These are phyloP conservation scores for Squalus acanthias DNA, from an alignment of 2,797 vertebrate genomes.

Conservation along the genomic window DNA sequence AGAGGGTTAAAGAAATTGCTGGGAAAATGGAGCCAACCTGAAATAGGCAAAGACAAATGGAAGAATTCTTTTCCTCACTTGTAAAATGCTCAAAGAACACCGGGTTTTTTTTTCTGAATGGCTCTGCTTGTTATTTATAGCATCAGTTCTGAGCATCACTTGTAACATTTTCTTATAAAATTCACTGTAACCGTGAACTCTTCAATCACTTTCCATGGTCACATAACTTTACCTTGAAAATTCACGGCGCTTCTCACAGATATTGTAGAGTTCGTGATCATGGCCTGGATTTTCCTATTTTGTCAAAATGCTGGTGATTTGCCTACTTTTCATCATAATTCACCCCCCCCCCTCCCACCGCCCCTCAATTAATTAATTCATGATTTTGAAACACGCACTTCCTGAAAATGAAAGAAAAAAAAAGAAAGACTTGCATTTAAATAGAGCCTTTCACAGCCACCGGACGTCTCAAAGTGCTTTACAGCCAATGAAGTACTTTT, in stretches of 20 bases:
- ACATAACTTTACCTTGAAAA: neutral
- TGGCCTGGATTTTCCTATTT: neutral
- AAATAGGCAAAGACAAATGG: neutral
- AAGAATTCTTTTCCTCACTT: neutral
- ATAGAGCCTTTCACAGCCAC: no score
- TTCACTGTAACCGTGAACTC: neutral
- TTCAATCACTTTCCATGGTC: slow-evolving; percentile 10
- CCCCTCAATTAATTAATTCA: neutral
- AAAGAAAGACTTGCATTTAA: no score
- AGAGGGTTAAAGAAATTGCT: neutral
- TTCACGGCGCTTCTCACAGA: neutral
- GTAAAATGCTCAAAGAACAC: neutral
- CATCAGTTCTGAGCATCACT: slow-evolving; percentile 16
- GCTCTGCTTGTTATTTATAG: neutral
- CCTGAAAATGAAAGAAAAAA: neutral
- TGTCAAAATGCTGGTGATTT: neutral
- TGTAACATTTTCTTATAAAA: slow-evolving; percentile 24
- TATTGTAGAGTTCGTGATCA: no score
- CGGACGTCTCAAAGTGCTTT: no score
- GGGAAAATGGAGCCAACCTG: neutral
- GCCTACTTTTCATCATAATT: neutral
- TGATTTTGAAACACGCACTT: neutral
- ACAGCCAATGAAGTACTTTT: no score
- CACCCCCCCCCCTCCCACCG: neutral
- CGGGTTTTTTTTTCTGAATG: neutral